Evolutionary conservation across 2,888 invertebrate species (phyloP).

Genomic region (Agrenia bidenticulata): DNA sequence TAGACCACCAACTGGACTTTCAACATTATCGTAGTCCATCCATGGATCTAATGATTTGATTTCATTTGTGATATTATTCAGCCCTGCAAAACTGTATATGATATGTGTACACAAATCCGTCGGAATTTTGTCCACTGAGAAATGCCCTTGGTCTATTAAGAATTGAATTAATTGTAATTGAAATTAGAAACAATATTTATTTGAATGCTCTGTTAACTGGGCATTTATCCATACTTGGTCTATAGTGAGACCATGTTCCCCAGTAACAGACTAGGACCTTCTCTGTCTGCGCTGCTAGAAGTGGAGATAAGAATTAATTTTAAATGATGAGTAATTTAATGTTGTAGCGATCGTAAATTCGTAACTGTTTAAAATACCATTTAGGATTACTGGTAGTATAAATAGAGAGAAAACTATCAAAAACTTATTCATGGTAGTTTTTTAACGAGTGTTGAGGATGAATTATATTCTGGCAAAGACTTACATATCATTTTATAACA

Average conservation of each 20-base stretch:
- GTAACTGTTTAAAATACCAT: no score
- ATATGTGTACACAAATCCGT: slow-evolving; percentile 54
- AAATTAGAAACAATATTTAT: background rate
- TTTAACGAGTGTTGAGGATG: no score
- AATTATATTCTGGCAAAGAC: no score
- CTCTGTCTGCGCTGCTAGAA: background rate
- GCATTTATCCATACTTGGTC: background rate
- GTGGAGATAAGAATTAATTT: no score
- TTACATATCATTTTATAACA: no score
- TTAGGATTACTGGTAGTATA: no score
- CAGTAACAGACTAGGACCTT: slow-evolving; percentile 29
- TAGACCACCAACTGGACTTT: background rate
- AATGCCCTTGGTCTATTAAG: slow-evolving; percentile 42
- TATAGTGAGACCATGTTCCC: slow-evolving; percentile 20
- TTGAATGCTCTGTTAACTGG: background rate
- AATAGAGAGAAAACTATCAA: no score
- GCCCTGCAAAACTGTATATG: slow-evolving; percentile 54
- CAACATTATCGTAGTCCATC: slow-evolving; percentile 41
- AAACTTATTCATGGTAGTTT: no score
- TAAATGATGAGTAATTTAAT: no score
- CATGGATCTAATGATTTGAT: slow-evolving; percentile 55
- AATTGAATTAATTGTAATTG: background rate
- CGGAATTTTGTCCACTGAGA: slow-evolving; percentile 53
- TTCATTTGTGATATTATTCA: slow-evolving; percentile 45
- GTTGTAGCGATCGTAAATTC: no score